These are phyloP conservation scores for Bombus impatiens DNA, from an alignment of 1,140 invertebrate genomes.

Conservation along the genomic window DNA sequence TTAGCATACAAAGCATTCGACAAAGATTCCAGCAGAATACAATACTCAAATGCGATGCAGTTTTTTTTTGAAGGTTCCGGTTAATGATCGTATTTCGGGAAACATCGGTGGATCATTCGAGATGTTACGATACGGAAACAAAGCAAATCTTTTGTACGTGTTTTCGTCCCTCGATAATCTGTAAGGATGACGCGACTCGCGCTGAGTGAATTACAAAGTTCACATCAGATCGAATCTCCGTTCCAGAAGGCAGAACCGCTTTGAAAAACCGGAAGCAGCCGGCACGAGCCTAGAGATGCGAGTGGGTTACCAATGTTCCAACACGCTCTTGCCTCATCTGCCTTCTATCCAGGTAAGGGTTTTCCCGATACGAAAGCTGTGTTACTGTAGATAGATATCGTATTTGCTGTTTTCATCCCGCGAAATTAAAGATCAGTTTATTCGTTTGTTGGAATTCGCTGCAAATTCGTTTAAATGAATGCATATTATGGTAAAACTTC, in stretches of 20 bases:
- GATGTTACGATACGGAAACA: slow-evolving; percentile 36
- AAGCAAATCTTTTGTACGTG: slow-evolving; percentile 23
- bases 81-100: not conserved
- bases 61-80: not conserved
- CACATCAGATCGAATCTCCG: slow-evolving; percentile 61
- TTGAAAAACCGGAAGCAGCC: slow-evolving; percentile 75
- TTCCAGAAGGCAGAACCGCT: slow-evolving; percentile 61
- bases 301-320: slow-evolving; percentile 66
- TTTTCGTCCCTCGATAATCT: slow-evolving; percentile 25
- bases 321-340: slow-evolving; percentile 64
- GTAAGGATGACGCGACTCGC: slow-evolving; percentile 54
- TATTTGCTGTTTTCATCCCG: not conserved
- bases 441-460: not conserved
- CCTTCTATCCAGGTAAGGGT: slow-evolving; percentile 51
- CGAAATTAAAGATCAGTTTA: not conserved
- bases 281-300: slow-evolving; percentile 72
- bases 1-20: not conserved
- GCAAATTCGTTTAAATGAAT: too few species aligned
- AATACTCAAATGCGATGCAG: not conserved
- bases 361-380: not conserved
- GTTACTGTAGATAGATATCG: not conserved
- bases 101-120: not conserved
- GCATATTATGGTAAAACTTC: too few species aligned
- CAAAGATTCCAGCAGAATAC: not conserved
- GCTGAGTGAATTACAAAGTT: slow-evolving; percentile 66